Base-by-base conservation (phyloP, 2,888 invertebrate species). In the Drosophila pullipes region DNA sequence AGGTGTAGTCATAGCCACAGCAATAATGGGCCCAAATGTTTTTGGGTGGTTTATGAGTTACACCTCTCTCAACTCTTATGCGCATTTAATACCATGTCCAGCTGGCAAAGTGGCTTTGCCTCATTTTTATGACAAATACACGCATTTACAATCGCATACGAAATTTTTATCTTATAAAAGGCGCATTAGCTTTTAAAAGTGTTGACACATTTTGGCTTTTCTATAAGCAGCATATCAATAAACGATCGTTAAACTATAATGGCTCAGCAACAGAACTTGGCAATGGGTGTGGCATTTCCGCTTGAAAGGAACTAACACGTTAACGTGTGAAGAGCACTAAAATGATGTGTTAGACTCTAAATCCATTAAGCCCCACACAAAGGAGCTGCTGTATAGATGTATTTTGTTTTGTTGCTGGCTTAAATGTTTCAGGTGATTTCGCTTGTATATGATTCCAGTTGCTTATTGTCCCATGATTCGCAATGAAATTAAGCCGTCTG, bases 11-110 rank as follows among this genome's bases (percentile, higher is more conserved):
- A 55, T 4, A 37, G 30, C 44, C 44, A 22, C 28, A 59, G 44
- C 63, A 68, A 85, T 88, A 76, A 88, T 79, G 74, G 47, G 62
- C 67, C 64, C 60, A 85, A 59, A 74, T 55, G 35, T 73, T 82
- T 71, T 90, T 90, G 89, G 88, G 88, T 68, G 91, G 91, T 81
- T 86, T 83, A 85, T 73, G 81, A 85, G 58, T 22, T 47, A 28
- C 55, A 16, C n/a, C 60, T 57, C 53, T 58, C 53, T 53, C 47
- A 54, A 41, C 54, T 57, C 39, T 60, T 41, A 41, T 39, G 54
- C 28, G 22, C 50, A 31, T 41, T 57, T 31, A 70, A 59, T 33
- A 44, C 22, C 52, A 39, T 31, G 55, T 37, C 37, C 37, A 72
- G 59, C 35, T 54, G 44, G 49, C 68, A 69, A 74, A 76, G 58